A percentile compares a stretch with the other conserved stretches of the same genome.
Evolutionary conservation across 2,888 invertebrate genomes (phyloP).

Genomic region (Ichneumoninae sp.): DNA sequence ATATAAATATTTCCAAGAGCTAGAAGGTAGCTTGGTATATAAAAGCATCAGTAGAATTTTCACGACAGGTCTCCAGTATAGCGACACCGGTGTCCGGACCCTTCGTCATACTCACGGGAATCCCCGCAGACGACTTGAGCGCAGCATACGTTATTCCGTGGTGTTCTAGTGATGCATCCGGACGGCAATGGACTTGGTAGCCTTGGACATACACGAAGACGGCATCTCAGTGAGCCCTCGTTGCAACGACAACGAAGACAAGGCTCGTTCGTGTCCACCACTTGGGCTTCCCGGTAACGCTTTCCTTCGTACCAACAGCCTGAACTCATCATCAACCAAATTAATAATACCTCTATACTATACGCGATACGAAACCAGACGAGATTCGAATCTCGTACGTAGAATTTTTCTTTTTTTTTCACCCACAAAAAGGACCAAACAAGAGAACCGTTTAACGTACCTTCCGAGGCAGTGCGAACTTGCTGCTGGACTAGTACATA

Average conservation of each 20-base stretch:
- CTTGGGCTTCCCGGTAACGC: slow-evolving; percentile 88
- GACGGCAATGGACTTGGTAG: slow-evolving; percentile 91
- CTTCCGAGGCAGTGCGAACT: slow-evolving; percentile 10
- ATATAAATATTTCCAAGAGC: slow-evolving; percentile 46
- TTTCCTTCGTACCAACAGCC: slow-evolving; percentile 91
- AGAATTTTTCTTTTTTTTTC: too few species aligned
- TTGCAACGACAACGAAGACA: slow-evolving; percentile 92
- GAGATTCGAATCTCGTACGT: too few species aligned
- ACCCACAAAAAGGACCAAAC: neutral
- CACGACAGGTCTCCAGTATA: slow-evolving; percentile 9
- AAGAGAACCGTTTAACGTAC: neutral
- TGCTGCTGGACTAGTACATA: neutral
- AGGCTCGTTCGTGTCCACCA: slow-evolving; percentile 89
- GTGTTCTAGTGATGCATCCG: slow-evolving; percentile 88
- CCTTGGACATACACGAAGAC: slow-evolving; percentile 90
- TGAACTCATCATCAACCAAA: slow-evolving; percentile 76
- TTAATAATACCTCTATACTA: neutral
- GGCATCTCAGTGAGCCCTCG: slow-evolving; percentile 90
- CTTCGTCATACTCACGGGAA: slow-evolving; percentile 85
- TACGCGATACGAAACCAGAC: too few species aligned
- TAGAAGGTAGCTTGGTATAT: neutral
- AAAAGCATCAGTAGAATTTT: slow-evolving; percentile 1
- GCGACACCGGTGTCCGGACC: slow-evolving; percentile 11
- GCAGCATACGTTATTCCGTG: slow-evolving; percentile 90
- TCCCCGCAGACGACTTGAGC: slow-evolving; percentile 90